A percentile compares a stretch with the other conserved stretches of the same genome.
These are phyloP conservation scores for Actinia equina DNA, from an alignment of 64 coral and sea anemone genomes.

Conservation along the genomic window DNA sequence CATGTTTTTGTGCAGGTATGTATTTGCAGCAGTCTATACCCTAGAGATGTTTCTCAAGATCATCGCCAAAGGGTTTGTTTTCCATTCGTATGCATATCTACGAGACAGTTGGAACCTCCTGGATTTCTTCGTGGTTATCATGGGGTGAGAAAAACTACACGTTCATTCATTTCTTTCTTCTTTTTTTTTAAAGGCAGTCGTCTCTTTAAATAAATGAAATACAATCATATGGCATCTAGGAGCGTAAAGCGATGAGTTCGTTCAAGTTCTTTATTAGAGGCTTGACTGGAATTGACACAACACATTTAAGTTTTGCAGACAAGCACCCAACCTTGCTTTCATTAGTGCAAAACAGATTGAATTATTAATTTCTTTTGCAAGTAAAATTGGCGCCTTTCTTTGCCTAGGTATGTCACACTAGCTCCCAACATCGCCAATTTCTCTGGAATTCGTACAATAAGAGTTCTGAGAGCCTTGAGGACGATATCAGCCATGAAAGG, in stretches of 20 bases:
- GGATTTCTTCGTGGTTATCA: slow-evolving; percentile 70
- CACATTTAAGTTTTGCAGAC: too few species aligned
- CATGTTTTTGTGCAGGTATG: slow-evolving; percentile 45
- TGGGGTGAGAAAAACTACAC: slow-evolving; percentile 38
- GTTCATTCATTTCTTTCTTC: not conserved
- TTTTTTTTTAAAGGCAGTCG: too few species aligned
- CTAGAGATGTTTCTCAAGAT: slow-evolving; percentile 77
- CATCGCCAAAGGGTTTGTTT: slow-evolving; percentile 62
- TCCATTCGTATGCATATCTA: slow-evolving; percentile 67
- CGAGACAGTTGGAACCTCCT: slow-evolving; percentile 82
- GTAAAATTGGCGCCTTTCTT: not conserved
- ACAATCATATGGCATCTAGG: too few species aligned
- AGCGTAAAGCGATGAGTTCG: too few species aligned
- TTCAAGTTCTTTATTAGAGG: not conserved
- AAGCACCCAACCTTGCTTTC: too few species aligned
- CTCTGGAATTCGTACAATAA: slow-evolving; percentile 68
- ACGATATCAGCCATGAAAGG: slow-evolving; percentile 72
- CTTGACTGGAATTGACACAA: not conserved
- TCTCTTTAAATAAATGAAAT: too few species aligned
- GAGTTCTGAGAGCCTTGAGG: slow-evolving; percentile 68
- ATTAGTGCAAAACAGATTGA: too few species aligned
- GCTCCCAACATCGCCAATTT: slow-evolving; percentile 76
- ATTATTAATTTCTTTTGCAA: too few species aligned
- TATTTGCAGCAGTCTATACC: slow-evolving; percentile 70
- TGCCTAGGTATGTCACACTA: slow-evolving; percentile 61